These are phyloP conservation scores for Chlorodrepanis virens DNA, from an alignment of 2,113 vertebrate genomes.

Conservation along the genomic window DNA sequence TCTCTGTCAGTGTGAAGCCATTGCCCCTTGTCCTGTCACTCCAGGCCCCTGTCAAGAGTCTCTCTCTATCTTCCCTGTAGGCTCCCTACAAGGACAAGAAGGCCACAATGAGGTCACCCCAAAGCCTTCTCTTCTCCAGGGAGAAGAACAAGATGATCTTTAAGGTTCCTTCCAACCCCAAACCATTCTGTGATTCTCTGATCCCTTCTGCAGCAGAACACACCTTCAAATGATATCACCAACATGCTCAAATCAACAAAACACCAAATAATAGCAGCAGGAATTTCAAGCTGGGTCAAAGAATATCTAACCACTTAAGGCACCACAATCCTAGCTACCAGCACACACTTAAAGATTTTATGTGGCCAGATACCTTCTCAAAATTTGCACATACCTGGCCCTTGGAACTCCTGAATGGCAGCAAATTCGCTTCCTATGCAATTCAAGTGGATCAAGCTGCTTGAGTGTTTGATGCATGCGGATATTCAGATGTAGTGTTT, in stretches of 20 bases:
- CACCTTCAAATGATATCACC: not conserved
- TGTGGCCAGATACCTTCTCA: not conserved
- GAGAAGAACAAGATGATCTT: not conserved
- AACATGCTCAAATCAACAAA: not conserved
- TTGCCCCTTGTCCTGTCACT: not conserved
- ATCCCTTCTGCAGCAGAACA: not conserved
- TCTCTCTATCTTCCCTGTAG: not conserved
- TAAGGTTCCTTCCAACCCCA: not conserved
- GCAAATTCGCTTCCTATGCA: not conserved
- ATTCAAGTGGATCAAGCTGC: not conserved
- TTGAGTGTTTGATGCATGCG: not conserved
- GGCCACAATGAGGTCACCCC: not conserved
- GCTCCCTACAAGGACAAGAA: fast-evolving
- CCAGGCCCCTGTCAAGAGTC: not conserved
- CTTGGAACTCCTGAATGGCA: not conserved
- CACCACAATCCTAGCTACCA: not conserved
- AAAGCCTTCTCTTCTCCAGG: not conserved
- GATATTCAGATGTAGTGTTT: not conserved
- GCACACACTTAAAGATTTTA: not conserved
- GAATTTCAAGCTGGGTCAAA: not conserved
- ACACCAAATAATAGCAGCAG: not conserved
- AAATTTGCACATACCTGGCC: not conserved
- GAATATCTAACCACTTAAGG: not conserved
- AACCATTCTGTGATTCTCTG: not conserved
- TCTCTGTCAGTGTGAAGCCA: not conserved